Evolutionary conservation across 2,888 invertebrate species (phyloP).

Genomic region (Urechis unicinctus): DNA sequence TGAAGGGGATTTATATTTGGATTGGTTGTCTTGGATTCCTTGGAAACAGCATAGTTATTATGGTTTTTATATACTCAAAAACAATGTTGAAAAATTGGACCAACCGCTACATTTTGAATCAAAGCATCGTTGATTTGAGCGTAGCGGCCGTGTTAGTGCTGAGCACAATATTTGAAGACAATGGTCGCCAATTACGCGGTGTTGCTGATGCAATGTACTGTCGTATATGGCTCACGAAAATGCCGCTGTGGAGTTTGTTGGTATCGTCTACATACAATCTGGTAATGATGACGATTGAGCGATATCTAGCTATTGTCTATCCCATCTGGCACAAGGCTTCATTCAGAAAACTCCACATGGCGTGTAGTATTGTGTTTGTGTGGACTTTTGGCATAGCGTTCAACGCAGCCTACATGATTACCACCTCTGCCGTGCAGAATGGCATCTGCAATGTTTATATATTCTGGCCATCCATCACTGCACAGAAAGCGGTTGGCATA

Average conservation of each 20-base stretch:
- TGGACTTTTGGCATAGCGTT: constrained; percentile 12
- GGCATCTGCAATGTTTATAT: constrained; percentile 13
- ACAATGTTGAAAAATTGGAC: constrained; percentile 9
- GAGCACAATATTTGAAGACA: no score
- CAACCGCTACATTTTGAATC: constrained; percentile 14
- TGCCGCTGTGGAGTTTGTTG: constrained; percentile 16
- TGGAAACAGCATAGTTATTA: constrained; percentile 14
- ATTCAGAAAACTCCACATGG: constrained; percentile 10
- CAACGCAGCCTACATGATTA: constrained; percentile 7
- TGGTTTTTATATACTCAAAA: constrained; percentile 6
- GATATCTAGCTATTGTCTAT: constrained; percentile 16
- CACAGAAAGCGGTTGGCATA: constrained; percentile 7
- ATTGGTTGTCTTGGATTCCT: constrained; percentile 15
- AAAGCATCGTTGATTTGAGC: constrained; percentile 13
- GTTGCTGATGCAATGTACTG: constrained; percentile 9
- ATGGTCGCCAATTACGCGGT: constrained; percentile 1
- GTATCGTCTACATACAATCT: constrained; percentile 16
- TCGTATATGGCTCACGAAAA: constrained; percentile 15
- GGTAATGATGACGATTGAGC: constrained; percentile 14
- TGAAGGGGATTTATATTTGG: no score
- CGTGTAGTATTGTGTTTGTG: constrained; percentile 1
- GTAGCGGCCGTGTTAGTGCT: constrained; percentile 10
- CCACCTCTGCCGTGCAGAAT: constrained; percentile 4
- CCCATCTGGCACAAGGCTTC: constrained; percentile 16
- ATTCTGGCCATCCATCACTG: constrained; percentile 10